Base-by-base conservation (phyloP, 2,888 invertebrate genomes). In the Lepidonotus clava region DNA sequence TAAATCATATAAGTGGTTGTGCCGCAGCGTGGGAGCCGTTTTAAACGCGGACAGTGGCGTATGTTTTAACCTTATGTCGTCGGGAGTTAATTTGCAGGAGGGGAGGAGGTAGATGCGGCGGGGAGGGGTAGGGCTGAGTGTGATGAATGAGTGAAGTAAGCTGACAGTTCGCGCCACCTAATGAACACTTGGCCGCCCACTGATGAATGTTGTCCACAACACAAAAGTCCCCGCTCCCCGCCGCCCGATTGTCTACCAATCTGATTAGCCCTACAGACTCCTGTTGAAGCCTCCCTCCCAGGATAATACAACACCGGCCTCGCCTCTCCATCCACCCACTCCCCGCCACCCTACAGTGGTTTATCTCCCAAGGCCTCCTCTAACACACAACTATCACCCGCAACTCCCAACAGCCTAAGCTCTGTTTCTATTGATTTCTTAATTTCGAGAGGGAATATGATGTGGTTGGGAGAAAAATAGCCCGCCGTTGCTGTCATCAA, bases 101-200 rank as follows among this genome's bases (percentile, higher is more conserved):
- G 71, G 36, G 14, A 18, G 71, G 38, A n/a, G n/a, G n/a, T n/a
- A n/a, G n/a, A n/a, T n/a, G n/a, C n/a, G 36, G 11, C 5, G 38
- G 71, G 21, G 11, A n/a, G 71, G 71, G 71, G 34, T 80, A 18
- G 80, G 51, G 11, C 14, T 4, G 34, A 46, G 14, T 41, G 80
- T 80, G 80, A 80, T 80, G 41, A 80, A 80, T 80, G 80, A 24
- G 46, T 80, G 80, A 80, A 51, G 80, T 80, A 80, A 80, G 80
- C 46, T 80, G 80, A 80, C 80, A 80, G 80, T 80, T 41, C 8
- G 32, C 40, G 76, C 38, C 14, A 14, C 24, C 32, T 80, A 80
- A 80, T 80, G 80, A 80, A 80, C 80, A 71, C 71, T 71, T 71
- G 71, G 71, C 24, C 36, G 71, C 71, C 18, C 18, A 38, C 38